Evolutionary conservation across 1,140 invertebrate genomes (phyloP), one percentile per base, ranked within the genome.

Genomic region (Pissodes strobi): DNA sequence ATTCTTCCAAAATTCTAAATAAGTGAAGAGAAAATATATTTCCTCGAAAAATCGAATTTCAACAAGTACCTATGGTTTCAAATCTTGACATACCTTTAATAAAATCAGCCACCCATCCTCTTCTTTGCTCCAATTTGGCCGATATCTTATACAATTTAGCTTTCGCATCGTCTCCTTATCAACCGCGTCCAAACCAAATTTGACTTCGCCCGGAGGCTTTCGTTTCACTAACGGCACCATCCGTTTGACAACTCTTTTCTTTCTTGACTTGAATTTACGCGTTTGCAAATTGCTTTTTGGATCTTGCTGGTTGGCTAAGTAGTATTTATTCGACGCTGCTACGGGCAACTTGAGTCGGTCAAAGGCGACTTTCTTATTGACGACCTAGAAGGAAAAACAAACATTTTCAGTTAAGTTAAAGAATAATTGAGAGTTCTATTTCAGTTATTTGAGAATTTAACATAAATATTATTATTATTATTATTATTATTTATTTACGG

Each of bases 21-120:
- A n/a, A n/a, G n/a, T n/a, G n/a, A n/a, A n/a, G n/a, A n/a, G n/a
- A n/a, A n/a, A n/a, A n/a, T n/a, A n/a, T n/a, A n/a, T n/a, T n/a
- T n/a, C n/a, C n/a, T n/a, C n/a, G n/a, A n/a, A n/a, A n/a, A n/a
- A n/a, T n/a, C n/a, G n/a, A n/a, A n/a, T n/a, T n/a, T n/a, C n/a
- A n/a, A n/a, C n/a, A n/a, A n/a, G n/a, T n/a, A n/a, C n/a, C n/a
- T n/a, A n/a, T n/a, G n/a, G n/a, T n/a, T n/a, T n/a, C n/a, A n/a
- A n/a, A n/a, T n/a, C n/a, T n/a, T n/a, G n/a, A 21, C 5, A 30
- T 0, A 89, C 86, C 57, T 88, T 86, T 61, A 87, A 87, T 17
- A 91, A 79, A 0, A 90, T 76, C 1, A 93, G 69, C 10, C 88
- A 76, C 6, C 83, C 83, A 71, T 90, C 88, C 71, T 90, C 88